phyloP scores from a whole-genome alignment of 2,888 invertebrate species.

The Thymelicus lineola region DNA sequence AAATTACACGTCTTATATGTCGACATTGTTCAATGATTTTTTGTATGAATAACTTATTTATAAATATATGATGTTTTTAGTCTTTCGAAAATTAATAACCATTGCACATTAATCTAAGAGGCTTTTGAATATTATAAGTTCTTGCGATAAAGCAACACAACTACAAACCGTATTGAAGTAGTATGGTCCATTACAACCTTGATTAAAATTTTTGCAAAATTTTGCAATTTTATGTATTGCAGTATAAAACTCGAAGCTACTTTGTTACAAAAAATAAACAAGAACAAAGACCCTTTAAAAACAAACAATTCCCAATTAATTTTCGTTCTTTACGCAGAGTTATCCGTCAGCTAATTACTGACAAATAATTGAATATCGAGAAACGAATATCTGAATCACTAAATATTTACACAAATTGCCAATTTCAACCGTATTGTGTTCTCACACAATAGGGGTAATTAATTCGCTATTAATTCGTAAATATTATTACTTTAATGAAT shows the following conservation, averaged over 20 bases:
- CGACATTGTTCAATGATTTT: too few relatives aligned
- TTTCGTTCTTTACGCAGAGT: neutral
- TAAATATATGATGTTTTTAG: too few relatives aligned
- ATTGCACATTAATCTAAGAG: too few relatives aligned
- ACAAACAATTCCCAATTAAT: neutral
- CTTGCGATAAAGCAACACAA: too few relatives aligned
- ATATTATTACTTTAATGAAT: constrained; percentile 8
- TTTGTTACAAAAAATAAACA: neutral
- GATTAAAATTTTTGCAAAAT: too few relatives aligned
- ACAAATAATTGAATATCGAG: constrained; percentile 15
- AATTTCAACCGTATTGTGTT: constrained; percentile 6
- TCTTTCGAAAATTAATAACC: too few relatives aligned
- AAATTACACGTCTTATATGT: too few relatives aligned
- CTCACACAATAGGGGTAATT: constrained; percentile 12
- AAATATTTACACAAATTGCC: constrained; percentile 10
- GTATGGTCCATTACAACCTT: too few relatives aligned
- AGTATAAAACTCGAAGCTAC: neutral
- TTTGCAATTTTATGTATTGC: neutral
- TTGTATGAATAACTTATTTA: too few relatives aligned
- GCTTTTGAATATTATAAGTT: too few relatives aligned
- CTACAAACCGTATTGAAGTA: too few relatives aligned
- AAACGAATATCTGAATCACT: constrained; percentile 5
- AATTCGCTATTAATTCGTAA: constrained; percentile 15
- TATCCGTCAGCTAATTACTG: neutral
- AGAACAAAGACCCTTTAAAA: neutral